phyloP scores from a whole-genome alignment of 2,113 vertebrate species.

The Myotis lucifugus region DNA sequence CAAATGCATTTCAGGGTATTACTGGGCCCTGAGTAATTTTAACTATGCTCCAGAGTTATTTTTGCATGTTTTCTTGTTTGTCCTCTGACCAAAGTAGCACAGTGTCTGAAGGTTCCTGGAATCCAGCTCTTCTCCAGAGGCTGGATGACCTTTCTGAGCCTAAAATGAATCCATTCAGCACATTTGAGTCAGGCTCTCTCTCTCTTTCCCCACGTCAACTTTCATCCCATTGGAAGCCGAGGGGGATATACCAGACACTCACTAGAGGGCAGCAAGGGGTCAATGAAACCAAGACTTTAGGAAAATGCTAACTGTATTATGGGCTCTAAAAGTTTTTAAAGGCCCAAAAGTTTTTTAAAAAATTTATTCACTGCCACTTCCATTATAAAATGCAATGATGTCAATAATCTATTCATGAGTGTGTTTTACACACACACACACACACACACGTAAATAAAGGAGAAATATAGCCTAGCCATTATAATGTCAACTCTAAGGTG shows the following conservation, averaged over 20 bases:
- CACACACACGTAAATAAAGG: background rate
- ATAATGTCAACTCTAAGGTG: background rate
- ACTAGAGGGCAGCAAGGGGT: constrained; percentile 76
- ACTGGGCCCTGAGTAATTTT: background rate
- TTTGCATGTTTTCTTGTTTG: background rate
- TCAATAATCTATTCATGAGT: background rate
- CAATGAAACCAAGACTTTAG: constrained; percentile 36
- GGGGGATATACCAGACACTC: constrained; percentile 33
- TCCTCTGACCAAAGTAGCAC: background rate
- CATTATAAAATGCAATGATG: background rate
- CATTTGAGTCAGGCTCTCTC: background rate
- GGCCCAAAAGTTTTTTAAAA: background rate
- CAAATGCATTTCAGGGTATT: background rate
- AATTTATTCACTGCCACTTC: background rate
- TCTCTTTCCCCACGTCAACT: background rate
- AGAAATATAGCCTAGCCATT: background rate
- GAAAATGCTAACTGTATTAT: background rate
- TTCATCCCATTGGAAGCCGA: background rate
- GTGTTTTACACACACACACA: background rate
- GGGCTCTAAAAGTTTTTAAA: background rate
- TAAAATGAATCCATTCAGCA: background rate
- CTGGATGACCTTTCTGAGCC: background rate
- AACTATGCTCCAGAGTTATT: background rate
- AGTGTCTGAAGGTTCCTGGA: background rate
- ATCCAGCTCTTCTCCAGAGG: background rate